Base-by-base conservation (phyloP, 2,113 vertebrate genomes). In the Halcyon senegalensis region DNA sequence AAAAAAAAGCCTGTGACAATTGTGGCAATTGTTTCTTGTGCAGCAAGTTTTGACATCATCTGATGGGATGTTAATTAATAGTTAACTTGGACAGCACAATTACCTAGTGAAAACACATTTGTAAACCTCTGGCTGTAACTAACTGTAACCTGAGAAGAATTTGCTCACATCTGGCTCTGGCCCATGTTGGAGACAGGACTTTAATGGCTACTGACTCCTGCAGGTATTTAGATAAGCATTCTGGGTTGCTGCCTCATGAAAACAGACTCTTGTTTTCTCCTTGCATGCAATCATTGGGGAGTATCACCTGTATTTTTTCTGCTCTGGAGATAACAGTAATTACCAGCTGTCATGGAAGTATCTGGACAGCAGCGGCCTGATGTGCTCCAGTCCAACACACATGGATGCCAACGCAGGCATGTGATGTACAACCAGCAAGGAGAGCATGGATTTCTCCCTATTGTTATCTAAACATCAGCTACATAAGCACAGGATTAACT, bases 31-130 rank as follows among this genome's bases (percentile, higher is more conserved):
- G 37, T 86, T 89, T 88, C 37, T 96, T 87, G 16, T 25, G 31
- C 50, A 82, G 66, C 37, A 78, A 89, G 13, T 28, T 82, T 76
- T 95, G 76, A 87, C 77, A 82, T 84, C 62, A 68, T 84, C 77
- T 76, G 39, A 90, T 62, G 18, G 31, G 58, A 93, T 19, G 35
- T 58, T 96, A 90, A 96, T 95, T 95, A 96, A 93, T 68, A 95
- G 95, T 95, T 96, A 95, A 94, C 78, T 93, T 94, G 84, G 73
- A 91, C 58, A 91, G 66, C 53, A 87, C 53, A 84, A 82, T 81
- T 87, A 83, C 92, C 64, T 75, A 72, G 80, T 75, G 80, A 93
- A 95, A 94, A 80, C 60, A 55, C 7, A 7, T 82, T 95, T 80
- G 93, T 93, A 89, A 93, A 93, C 58, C 58, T 87, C 86, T 86